Evolutionary conservation across 2,888 invertebrate species (phyloP).

Genomic region (Gonocerus acuteangulatus): DNA sequence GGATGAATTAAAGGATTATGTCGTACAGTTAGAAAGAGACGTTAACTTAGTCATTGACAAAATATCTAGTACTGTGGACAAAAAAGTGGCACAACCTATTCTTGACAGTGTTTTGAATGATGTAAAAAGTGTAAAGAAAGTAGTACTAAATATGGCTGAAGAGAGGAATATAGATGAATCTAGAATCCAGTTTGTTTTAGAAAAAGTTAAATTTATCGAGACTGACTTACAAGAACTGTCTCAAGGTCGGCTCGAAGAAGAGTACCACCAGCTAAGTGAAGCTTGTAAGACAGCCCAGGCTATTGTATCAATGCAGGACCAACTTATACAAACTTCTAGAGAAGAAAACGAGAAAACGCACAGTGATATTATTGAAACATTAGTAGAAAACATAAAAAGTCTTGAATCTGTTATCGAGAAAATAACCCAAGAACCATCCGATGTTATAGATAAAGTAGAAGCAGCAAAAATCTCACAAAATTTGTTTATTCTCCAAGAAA

Average conservation of each 20-base stretch:
- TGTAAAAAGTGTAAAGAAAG: constrained; percentile 29
- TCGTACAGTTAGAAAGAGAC: constrained; percentile 29
- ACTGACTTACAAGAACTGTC: constrained; percentile 29
- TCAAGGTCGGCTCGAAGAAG: constrained; percentile 10
- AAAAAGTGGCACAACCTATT: constrained; percentile 25
- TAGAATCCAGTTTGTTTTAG: constrained; percentile 29
- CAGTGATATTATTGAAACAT: constrained; percentile 5
- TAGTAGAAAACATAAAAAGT: constrained; percentile 12
- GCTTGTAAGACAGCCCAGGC: constrained; percentile 30
- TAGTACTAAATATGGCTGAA: constrained; percentile 26
- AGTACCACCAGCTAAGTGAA: constrained; percentile 17
- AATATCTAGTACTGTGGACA: constrained; percentile 18
- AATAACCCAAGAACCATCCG: background rate
- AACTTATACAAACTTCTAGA: background rate
- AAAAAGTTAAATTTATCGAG: constrained; percentile 30
- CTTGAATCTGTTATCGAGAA: constrained; percentile 12
- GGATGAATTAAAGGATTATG: constrained; percentile 29
- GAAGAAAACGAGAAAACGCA: constrained; percentile 10
- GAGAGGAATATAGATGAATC: constrained; percentile 28
- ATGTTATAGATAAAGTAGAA: background rate
- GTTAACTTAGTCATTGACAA: constrained; percentile 24
- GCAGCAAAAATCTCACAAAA: background rate
- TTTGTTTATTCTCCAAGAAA: constrained; percentile 6
- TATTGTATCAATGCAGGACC: constrained; percentile 25
- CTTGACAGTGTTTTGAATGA: constrained; percentile 32